Evolutionary conservation across 2,113 vertebrate species (phyloP), one percentile per base, ranked within the genome.

Genomic region (Gnathonemus longibarbis): DNA sequence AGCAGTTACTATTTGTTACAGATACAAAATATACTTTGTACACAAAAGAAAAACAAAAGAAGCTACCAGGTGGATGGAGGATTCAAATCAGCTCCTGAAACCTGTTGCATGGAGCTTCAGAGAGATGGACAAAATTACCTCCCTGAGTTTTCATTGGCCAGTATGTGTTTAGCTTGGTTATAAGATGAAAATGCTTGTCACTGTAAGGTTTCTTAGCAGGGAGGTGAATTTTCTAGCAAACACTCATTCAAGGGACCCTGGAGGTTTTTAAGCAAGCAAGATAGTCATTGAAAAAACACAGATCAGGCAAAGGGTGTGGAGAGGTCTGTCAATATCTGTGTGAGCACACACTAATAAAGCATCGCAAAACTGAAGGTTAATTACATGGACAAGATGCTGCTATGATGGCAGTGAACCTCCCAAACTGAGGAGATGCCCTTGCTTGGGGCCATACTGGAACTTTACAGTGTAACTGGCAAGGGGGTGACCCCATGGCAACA

Each of bases 161-260:
- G 27, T 39, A 17, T 42, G 74, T 13, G 35, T 42, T 42, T 80
- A 5, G 1, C 74, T 80, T 80, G 35, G 74, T 80, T 80, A 42
- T 35, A 39, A 42, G 74, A 42, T 80, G 35, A 80, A 70, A 70
- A 70, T 70, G 27, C 27, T 70, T 31, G 10, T 70, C n/a, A 31
- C 62, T 70, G 62, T 70, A 70, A 80, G 35, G 74, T 80, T 80
- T 80, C 74, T 80, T 80, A 80, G 74, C 74, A 8, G 74, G 74
- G 15, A 80, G 74, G 35, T 80, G 74, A 77, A 77, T 77, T 77
- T 77, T 77, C 74, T 80, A 80, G 74, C 74, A 80, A 80, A 80
- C 6, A 77, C 31, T 77, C 70, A 80, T 42, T 80, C 35, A 80
- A 80, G 35, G 74, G 74, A 35, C 74, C 74, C 35, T 7, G 31